These are phyloP conservation scores for Caenorhabditis elegans DNA, from an alignment of 1,140 invertebrate species.

Conservation along the genomic window WBcel235 BX284606.5:9631501-9632000, in stretches of 20 bases:
- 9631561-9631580: neutral
- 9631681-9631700: neutral
- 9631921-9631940: no score
- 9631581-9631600: neutral
- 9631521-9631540: no score
- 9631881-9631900: no score
- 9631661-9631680: neutral
- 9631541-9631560: neutral
- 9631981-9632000: no score
- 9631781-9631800: slow-evolving; percentile 1
- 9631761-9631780: neutral
- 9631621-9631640: neutral
- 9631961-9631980: no score
- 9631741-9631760: slow-evolving; percentile 5
- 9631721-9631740: neutral
- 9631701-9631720: neutral
- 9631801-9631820: neutral
- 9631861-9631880: neutral
- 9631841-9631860: neutral
- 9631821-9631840: neutral
- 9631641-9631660: neutral
- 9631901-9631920: no score
- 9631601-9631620: neutral
- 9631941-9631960: no score
- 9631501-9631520: no score